A percentile compares a stretch with the other conserved stretches of the same genome.
Conservation (phyloP, 2,888 invertebrate genomes). For the Ectobius pallidus region DNA sequence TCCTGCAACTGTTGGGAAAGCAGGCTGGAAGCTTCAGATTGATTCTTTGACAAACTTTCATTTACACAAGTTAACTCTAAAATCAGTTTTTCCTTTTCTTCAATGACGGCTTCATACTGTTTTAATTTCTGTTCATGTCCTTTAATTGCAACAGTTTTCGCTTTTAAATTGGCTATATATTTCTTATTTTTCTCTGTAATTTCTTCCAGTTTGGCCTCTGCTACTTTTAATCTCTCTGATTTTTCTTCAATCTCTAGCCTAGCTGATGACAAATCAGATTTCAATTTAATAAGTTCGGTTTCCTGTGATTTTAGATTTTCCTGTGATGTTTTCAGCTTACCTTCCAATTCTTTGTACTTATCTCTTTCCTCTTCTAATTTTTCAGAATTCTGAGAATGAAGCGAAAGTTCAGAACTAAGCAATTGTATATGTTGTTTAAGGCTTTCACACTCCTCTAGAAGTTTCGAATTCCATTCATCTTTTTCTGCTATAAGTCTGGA, state of each 20-base stretch:
- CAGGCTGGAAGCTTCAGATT: neutral
- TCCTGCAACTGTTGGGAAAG: neutral
- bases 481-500: neutral
- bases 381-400: slow-evolving; percentile 4
- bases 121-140: slow-evolving; percentile 39
- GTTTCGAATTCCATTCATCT: neutral
- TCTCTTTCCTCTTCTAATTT: slow-evolving; percentile 4
- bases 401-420: neutral
- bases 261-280: slow-evolving; percentile 49
- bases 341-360: slow-evolving; percentile 9
- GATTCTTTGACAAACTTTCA: slow-evolving; percentile 47
- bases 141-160: slow-evolving; percentile 66
- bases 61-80: slow-evolving; percentile 51
- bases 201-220: slow-evolving; percentile 51
- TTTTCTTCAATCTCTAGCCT: slow-evolving; percentile 49
- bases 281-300: slow-evolving; percentile 50
- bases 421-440: neutral
- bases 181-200: slow-evolving; percentile 80
- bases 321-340: neutral
- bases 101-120: slow-evolving; percentile 31
- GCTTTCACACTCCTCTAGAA: neutral
- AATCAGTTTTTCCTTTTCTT: slow-evolving; percentile 48
- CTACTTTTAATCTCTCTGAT: slow-evolving; percentile 51
- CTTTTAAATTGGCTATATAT: slow-evolving; percentile 76
- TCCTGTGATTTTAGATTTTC: slow-evolving; percentile 50